Evolutionary conservation across 2,797 vertebrate species (phyloP), one percentile per base, ranked within the genome.

Genomic region (Pteropus rufus): DNA sequence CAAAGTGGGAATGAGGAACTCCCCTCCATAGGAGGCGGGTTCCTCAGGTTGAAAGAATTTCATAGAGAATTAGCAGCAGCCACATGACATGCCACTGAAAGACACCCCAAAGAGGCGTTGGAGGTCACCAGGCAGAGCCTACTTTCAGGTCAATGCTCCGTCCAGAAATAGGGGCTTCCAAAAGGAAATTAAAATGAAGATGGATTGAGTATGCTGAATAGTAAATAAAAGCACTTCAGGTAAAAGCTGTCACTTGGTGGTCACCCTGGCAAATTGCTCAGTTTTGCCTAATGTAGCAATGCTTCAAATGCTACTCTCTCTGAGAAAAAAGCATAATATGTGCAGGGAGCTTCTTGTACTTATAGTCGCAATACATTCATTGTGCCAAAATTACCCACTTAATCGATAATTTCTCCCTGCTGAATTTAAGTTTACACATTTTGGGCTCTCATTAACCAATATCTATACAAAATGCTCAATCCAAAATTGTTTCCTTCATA

Each of bases 81-180:
- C 72, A 11, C 3, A 23, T 26, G 46, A 49, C 1, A 2, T 11
- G 16, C 19, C 76, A 11, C 19, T 7, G 23, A 52, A 62, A 18
- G 84, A 60, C 0, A 2, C 15, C 16, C 18, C 12, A 3, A 26
- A 60, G 86, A 65, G 54, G 23, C 26, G 7, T 2, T 7, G 10
- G 39, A 23, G 29, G 39, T 16, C 29, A 3, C 19, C 0, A 1
- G 10, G 15, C 29, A 80, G 58, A 87, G 39, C 69, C 21, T 31
- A 23, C 5, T 29, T 5, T 44, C 16, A 34, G 36, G 19, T 52
- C 16, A 62, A 2, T 7, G 2, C 1, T 39, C 10, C 3, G 3
- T 31, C 41, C 54, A 14, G 60, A 92, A 49, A 26, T 29, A 34
- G 23, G 16, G 23, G 15, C 10, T 88, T 52, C 64, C 36, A 44